phyloP scores from a whole-genome alignment of 2,888 invertebrate genomes.

The Nomada hirtipes region DNA sequence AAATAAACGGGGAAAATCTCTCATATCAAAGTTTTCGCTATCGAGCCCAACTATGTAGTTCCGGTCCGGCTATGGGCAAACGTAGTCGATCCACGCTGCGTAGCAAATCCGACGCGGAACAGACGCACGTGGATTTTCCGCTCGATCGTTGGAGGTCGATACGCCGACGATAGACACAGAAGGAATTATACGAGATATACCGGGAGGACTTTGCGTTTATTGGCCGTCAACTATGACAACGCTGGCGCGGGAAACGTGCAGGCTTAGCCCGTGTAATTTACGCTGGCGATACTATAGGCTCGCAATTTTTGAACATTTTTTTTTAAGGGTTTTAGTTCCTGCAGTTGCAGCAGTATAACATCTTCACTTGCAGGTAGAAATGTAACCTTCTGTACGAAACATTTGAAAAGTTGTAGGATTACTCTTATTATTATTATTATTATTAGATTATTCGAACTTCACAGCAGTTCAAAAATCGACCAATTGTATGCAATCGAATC shows the following conservation, averaged over 20 bases:
- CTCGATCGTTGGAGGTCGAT: conserved; percentile 49
- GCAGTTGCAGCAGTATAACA: too few relatives aligned
- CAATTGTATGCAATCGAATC: too few relatives aligned
- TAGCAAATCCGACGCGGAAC: conserved; percentile 35
- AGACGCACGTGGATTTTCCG: conserved; percentile 50
- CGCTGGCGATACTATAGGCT: too few relatives aligned
- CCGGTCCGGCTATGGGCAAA: background rate
- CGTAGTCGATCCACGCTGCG: background rate
- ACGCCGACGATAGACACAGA: conserved; percentile 18
- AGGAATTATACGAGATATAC: conserved; percentile 37
- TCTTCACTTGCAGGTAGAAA: too few relatives aligned
- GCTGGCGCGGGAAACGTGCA: background rate
- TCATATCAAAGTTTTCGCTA: conserved; percentile 68
- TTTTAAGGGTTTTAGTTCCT: too few relatives aligned
- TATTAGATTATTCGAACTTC: too few relatives aligned
- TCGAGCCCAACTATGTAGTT: conserved; percentile 62
- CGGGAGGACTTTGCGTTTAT: conserved; percentile 28
- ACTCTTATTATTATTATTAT: too few relatives aligned
- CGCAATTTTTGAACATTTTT: too few relatives aligned
- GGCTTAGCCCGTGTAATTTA: too few relatives aligned
- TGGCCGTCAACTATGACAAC: conserved; percentile 7
- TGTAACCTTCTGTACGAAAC: too few relatives aligned
- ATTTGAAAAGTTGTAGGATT: too few relatives aligned
- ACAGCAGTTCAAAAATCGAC: too few relatives aligned
- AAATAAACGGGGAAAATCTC: conserved; percentile 71